These are phyloP conservation scores for Rhyacophila brunnea DNA, from an alignment of 1,140 invertebrate species.

Conservation along the genomic window DNA sequence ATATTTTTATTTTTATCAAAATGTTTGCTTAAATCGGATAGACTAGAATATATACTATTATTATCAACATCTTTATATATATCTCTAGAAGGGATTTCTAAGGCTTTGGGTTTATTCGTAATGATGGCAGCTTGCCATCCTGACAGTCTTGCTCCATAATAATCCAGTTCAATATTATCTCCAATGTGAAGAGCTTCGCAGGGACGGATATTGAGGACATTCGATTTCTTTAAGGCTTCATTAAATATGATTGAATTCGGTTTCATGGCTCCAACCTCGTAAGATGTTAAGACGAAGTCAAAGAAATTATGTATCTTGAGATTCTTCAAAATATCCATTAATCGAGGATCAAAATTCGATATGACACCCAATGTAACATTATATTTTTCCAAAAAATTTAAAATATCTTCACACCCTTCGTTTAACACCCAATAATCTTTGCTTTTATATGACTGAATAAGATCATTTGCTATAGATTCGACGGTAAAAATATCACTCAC, in stretches of 20 bases:
- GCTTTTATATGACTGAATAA: conserved; percentile 68
- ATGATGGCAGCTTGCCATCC: conserved; percentile 70
- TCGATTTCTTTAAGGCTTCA: conserved; percentile 59
- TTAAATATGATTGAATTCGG: conserved; percentile 73
- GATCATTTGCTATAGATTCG: conserved; percentile 55
- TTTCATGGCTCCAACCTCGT: conserved; percentile 71
- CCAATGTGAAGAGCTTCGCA: conserved; percentile 78
- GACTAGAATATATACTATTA: no score
- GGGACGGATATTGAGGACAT: conserved; percentile 48
- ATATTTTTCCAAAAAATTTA: conserved; percentile 57
- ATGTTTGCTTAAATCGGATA: no score
- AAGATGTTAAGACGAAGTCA: conserved; percentile 78
- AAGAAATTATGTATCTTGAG: conserved; percentile 68
- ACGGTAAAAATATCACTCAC: conserved; percentile 35
- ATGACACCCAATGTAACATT: conserved; percentile 70
- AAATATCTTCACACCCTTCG: conserved; percentile 62
- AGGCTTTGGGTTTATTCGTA: no score
- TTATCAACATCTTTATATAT: no score
- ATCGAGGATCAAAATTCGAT: conserved; percentile 84
- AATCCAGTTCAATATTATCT: conserved; percentile 74
- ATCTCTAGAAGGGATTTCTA: no score
- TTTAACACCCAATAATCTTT: conserved; percentile 68
- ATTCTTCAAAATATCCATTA: conserved; percentile 65
- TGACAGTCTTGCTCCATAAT: conserved; percentile 67
- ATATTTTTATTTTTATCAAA: no score